Base-by-base conservation (phyloP, 1,140 invertebrate species). In the Scaptomyza hsui region DNA sequence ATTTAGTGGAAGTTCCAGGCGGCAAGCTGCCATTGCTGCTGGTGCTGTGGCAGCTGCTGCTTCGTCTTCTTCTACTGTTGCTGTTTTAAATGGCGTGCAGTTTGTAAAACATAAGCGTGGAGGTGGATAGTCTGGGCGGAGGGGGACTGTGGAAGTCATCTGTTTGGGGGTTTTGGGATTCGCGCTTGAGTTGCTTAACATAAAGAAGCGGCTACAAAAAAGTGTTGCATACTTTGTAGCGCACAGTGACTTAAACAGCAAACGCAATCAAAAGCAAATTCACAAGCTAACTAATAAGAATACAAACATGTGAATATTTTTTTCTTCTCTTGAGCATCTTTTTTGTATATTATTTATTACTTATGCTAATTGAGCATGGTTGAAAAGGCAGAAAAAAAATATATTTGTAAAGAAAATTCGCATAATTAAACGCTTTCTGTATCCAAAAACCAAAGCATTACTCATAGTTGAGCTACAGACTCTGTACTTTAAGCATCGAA, bases 201-300 rank as follows among this genome's bases (percentile, higher is more conserved):
- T 70, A 74, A 45, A 63, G 68, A 26, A 56, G 42, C 42, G 55
- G 55, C 48, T 16, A 59, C 44, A 62, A 49, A 59, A 29, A 70
- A 85, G 41, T 76, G 81, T 85, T 73, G 76, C 81, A 83, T 73
- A 72, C 75, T 69, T 70, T 72, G 73, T 16, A 39, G 72, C 51
- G 24, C 52, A 26, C 26, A 41, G 24, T 2, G 15, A 48, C 32
- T 24, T 18, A 16, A 37, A 35, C 15, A 53, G 29, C 62, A 41
- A 37, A 19, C 39, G 47, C 59, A 53, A 56, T 39, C 64, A 59
- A 51, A 18, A 39, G 55, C 26, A n/a, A 26, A 49, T 24, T 55
- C 35, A 44, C 9, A 9, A 21, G n/a, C 19, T 41, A 21, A 32
- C 9, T 2, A 32, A 32, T 10, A 2, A 5, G 6, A 0, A 24